Base-by-base conservation (phyloP, 2,797 vertebrate species). In the Anableps anableps region DNA sequence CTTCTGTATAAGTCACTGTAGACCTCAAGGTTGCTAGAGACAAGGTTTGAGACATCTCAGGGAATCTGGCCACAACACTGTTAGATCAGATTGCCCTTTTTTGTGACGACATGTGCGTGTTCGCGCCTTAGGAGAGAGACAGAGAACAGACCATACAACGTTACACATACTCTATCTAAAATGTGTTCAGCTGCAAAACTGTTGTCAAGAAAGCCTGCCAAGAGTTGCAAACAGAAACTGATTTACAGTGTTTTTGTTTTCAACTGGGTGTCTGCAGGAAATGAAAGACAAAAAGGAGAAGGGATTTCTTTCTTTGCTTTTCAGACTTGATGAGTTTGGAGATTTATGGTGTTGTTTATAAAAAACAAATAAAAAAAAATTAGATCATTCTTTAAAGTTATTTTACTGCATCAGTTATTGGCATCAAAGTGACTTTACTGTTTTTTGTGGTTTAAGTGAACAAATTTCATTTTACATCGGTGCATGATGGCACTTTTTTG, bases 1-100 rank as follows among this genome's bases (percentile, higher is more conserved):
- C 81, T 83, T 80, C 75, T n/a, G 81, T 86, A 84, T 89, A 91
- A 84, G 82, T 82, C 10, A 1, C 62, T 11, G 70, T 34, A 72
- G 47, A 21, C 79, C 58, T 83, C 21, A 68, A 1, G 74, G 48
- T 85, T 81, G 80, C 68, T 48, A 64, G 68, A 53, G 34, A 72
- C 7, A 21, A 87, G 45, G 75, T 62, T 45, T 41, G 66, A 81
- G 71, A 82, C 72, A 70, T 11, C 1, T 80, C 72, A 72, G 47
- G 51, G 29, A 83, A 77, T 85, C 34, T 21, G 47, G 76, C 85
- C 77, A 76, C 1, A 5, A 81, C 21, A 47, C 38, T 21, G 72
- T 80, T 26, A 26, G 64, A 78, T 77, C 38, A 74, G 53, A 58
- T 79, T 19, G n/a, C 80, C 66, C 79, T 83, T 76, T 80, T 75